These are phyloP conservation scores for Machimus rusticus DNA, from an alignment of 2,888 invertebrate species.

Conservation along the genomic window DNA sequence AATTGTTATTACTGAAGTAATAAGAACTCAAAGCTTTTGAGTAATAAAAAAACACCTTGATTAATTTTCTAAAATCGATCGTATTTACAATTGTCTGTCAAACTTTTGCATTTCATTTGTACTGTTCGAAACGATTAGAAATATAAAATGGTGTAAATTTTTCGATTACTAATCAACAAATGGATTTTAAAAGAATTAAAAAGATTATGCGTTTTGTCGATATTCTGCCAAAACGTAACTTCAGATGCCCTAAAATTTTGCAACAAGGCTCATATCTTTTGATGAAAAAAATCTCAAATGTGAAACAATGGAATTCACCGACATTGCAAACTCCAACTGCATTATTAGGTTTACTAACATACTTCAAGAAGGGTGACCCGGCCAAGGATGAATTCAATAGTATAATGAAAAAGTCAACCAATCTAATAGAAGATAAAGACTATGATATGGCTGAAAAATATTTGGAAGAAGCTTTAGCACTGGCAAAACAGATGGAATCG, in stretches of 20 bases:
- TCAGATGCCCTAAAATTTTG: neutral
- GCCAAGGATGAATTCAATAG: neutral
- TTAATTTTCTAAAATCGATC: neutral
- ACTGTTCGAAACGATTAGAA: neutral
- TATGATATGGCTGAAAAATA: neutral
- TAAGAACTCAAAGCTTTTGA: too few species aligned
- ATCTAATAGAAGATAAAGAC: neutral
- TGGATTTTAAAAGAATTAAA: neutral
- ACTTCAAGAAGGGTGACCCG: neutral
- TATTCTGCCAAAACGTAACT: neutral
- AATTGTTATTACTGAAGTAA: too few species aligned
- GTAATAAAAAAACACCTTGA: neutral
- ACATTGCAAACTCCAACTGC: neutral
- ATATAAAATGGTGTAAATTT: neutral
- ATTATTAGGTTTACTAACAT: constrained; percentile 68
- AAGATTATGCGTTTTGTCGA: neutral
- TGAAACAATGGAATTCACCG: neutral
- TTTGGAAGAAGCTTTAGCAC: neutral
- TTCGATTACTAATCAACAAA: neutral
- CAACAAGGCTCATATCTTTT: neutral
- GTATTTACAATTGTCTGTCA: neutral
- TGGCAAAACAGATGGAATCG: neutral
- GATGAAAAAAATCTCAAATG: neutral
- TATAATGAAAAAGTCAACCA: neutral
- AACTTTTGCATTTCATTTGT: neutral